Evolutionary conservation across 64 coral and sea anemone species (phyloP).

Genomic region (Dendronephthya gigantea): DNA sequence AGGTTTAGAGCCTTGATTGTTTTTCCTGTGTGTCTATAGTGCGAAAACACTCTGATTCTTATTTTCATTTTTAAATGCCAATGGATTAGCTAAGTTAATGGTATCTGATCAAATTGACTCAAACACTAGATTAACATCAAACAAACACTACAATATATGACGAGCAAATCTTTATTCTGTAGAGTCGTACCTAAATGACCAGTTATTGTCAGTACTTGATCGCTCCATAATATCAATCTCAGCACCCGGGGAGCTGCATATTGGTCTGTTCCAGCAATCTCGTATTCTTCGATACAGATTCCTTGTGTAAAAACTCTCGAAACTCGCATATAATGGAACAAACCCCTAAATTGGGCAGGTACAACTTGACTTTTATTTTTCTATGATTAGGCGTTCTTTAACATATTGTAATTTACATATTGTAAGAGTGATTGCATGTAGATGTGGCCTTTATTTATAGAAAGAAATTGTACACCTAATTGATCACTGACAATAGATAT

Average conservation of each 20-base stretch:
- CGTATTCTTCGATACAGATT: conserved; percentile 79
- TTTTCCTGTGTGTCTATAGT: conserved; percentile 44
- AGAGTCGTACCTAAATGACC: conserved; percentile 66
- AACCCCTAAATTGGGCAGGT: conserved; percentile 83
- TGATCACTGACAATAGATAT: no score
- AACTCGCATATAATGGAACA: conserved; percentile 89
- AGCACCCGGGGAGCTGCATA: conserved; percentile 73
- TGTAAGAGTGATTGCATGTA: no score
- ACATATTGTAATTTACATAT: no score
- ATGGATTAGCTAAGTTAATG: no score
- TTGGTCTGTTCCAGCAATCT: conserved; percentile 92
- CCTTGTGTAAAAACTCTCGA: conserved; percentile 98
- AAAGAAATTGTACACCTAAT: no score
- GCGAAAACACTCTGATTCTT: background rate
- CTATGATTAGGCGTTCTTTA: background rate
- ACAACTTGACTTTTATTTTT: no score
- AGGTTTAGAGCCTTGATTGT: conserved; percentile 71
- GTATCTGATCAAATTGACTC: no score
- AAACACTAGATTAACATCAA: no score
- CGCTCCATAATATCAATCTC: conserved; percentile 75
- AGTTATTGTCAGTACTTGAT: conserved; percentile 58
- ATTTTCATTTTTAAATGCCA: no score
- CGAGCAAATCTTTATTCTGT: background rate
- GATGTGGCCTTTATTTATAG: no score
- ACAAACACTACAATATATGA: no score